Percentiles rank a stretch among this genome's conserved stretches.
These are phyloP conservation scores for Phaedon cochleariae DNA, from an alignment of 2,888 invertebrate species.

Conservation along the genomic window DNA sequence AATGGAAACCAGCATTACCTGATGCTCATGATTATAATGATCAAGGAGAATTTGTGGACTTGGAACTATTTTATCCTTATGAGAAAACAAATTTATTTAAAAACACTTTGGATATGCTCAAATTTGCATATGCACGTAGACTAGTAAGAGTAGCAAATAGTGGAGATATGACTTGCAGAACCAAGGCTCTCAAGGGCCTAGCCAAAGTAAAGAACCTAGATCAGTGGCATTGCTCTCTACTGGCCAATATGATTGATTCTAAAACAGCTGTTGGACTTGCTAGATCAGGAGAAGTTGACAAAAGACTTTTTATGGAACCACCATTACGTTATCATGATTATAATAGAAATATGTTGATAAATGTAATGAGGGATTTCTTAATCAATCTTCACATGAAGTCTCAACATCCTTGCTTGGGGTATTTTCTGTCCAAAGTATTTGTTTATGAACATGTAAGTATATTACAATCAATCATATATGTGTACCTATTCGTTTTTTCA, in stretches of 20 bases:
- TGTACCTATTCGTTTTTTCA: background rate
- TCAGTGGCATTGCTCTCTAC: constrained; percentile 64
- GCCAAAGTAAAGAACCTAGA: constrained; percentile 71
- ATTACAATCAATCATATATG: background rate
- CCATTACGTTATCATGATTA: constrained; percentile 60
- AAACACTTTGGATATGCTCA: constrained; percentile 50
- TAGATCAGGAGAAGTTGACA: constrained; percentile 73
- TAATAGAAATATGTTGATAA: constrained; percentile 56
- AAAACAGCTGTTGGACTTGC: constrained; percentile 82
- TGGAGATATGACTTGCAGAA: constrained; percentile 70
- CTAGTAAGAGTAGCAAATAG: constrained; percentile 72
- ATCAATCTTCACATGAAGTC: constrained; percentile 58
- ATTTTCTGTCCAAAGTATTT: constrained; percentile 62
- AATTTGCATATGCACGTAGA: constrained; percentile 67
- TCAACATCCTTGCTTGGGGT: constrained; percentile 63
- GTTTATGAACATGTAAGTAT: constrained; percentile 59
- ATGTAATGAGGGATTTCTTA: constrained; percentile 61
- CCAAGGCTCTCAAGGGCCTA: constrained; percentile 72
- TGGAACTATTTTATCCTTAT: constrained; percentile 41
- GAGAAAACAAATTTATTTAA: constrained; percentile 36
- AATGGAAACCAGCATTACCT: constrained; percentile 45
- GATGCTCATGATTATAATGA: constrained; percentile 38
- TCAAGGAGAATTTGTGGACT: constrained; percentile 42
- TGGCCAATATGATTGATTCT: constrained; percentile 82
- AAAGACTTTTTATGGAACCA: constrained; percentile 78